Evolutionary conservation across 2,888 invertebrate genomes (phyloP).

Genomic region (Sminthurinus aureus): DNA sequence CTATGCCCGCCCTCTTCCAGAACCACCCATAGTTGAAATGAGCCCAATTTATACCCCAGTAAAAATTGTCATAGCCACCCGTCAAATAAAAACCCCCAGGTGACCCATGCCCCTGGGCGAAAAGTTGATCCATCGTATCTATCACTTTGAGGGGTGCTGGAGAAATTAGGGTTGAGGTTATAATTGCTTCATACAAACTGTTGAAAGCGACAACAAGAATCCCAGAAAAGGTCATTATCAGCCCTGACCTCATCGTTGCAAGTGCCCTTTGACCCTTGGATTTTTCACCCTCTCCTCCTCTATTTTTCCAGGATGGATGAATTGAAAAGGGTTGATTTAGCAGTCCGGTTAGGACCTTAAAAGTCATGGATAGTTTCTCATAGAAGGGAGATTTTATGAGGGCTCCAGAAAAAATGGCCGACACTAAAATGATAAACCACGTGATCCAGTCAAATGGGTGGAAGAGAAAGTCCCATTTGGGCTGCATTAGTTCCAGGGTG

Average conservation of each 20-base stretch:
- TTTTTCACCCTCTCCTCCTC: background rate
- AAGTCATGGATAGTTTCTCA: background rate
- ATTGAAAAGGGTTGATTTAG: background rate
- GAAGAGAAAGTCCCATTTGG: background rate
- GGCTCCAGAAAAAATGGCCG: background rate
- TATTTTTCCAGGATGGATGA: background rate
- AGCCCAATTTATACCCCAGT: background rate
- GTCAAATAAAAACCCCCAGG: background rate
- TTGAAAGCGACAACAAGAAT: background rate
- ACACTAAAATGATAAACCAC: background rate
- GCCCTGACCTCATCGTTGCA: background rate
- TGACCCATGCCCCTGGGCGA: background rate
- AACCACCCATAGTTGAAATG: background rate
- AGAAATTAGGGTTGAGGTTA: background rate
- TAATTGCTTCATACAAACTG: background rate
- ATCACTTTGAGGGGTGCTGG: background rate
- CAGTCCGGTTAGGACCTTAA: background rate
- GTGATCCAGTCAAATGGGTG: background rate
- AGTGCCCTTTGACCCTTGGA: too few relatives aligned
- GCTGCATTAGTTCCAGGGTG: background rate
- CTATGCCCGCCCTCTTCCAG: background rate
- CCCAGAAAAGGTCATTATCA: background rate
- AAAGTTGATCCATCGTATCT: background rate
- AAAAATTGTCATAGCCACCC: background rate
- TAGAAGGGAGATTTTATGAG: background rate